These are phyloP conservation scores for Pseudolycoriella hygida DNA, from an alignment of 2,888 invertebrate genomes.

Conservation along the genomic window DNA sequence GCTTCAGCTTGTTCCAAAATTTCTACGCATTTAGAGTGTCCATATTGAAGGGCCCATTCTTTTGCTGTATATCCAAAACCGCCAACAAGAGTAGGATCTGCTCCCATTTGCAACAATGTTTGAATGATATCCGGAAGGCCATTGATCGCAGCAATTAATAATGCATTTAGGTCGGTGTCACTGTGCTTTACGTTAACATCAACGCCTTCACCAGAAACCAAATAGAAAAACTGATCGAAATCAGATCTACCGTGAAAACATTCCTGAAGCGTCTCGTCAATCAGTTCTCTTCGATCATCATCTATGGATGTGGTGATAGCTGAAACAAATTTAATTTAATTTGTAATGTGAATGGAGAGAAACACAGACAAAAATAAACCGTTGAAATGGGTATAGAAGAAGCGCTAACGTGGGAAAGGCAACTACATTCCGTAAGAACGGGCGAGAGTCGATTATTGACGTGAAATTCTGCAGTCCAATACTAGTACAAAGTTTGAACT, in stretches of 20 bases:
- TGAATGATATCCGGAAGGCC: slow-evolving; percentile 49
- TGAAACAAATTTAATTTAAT: too few species aligned
- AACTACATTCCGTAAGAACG: too few species aligned
- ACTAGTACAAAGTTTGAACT: too few species aligned
- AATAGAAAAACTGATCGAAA: slow-evolving; percentile 57
- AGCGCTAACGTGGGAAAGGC: too few species aligned
- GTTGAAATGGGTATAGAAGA: too few species aligned
- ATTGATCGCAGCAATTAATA: slow-evolving; percentile 62
- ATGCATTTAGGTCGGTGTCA: slow-evolving; percentile 42
- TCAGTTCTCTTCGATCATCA: background rate
- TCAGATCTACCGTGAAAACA: slow-evolving; percentile 16
- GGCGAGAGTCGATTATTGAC: too few species aligned
- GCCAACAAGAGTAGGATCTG: slow-evolving; percentile 19
- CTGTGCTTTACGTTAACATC: slow-evolving; percentile 55
- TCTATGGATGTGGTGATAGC: background rate
- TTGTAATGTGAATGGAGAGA: too few species aligned
- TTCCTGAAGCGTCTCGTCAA: slow-evolving; percentile 2
- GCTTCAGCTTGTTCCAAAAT: slow-evolving; percentile 9
- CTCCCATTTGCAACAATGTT: slow-evolving; percentile 52
- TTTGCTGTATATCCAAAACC: slow-evolving; percentile 15
- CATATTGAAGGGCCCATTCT: slow-evolving; percentile 14
- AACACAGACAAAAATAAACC: too few species aligned
- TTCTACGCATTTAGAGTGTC: slow-evolving; percentile 12
- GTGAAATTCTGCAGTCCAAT: too few species aligned
- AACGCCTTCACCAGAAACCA: slow-evolving; percentile 61